Conservation (phyloP, 2,797 vertebrate species). For the Vespertilio murinus region DNA sequence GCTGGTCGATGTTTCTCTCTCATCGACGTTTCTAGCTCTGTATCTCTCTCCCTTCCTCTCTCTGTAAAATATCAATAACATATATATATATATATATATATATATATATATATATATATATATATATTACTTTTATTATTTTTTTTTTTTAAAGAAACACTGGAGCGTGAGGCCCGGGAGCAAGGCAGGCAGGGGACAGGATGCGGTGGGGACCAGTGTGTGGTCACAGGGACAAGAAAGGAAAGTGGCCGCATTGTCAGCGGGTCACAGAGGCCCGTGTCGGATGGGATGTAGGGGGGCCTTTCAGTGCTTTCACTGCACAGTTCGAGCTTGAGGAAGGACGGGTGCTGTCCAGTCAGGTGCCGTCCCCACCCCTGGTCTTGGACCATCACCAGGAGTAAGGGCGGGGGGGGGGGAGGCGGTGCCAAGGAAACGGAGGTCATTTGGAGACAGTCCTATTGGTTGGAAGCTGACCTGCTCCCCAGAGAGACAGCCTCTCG, state of each 20-base stretch:
- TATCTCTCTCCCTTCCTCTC: no score
- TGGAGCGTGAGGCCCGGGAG: not conserved
- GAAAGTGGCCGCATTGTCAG: not conserved
- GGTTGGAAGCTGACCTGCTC: not conserved
- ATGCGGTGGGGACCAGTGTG: not conserved
- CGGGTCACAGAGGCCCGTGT: not conserved
- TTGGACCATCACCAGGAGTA: not conserved
- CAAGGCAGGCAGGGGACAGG: accelerated
- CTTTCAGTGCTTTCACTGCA: not conserved
- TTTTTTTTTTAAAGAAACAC: no score
- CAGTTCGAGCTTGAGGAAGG: no score
- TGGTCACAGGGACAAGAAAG: not conserved
- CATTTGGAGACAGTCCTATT: accelerated
- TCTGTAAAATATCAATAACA: no score
- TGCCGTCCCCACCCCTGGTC: not conserved
- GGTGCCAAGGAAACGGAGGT: not conserved
- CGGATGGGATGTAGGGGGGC: accelerated
- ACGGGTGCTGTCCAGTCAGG: not conserved
- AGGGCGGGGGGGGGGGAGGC: not conserved
- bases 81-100: no score
- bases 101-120: no score
- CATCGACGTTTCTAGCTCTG: no score
- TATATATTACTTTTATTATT: no score
- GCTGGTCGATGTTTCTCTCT: no score
- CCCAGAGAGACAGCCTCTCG: not conserved